Evolutionary conservation across 2,888 invertebrate species (phyloP).

Genomic region (Entomobrya proxima): DNA sequence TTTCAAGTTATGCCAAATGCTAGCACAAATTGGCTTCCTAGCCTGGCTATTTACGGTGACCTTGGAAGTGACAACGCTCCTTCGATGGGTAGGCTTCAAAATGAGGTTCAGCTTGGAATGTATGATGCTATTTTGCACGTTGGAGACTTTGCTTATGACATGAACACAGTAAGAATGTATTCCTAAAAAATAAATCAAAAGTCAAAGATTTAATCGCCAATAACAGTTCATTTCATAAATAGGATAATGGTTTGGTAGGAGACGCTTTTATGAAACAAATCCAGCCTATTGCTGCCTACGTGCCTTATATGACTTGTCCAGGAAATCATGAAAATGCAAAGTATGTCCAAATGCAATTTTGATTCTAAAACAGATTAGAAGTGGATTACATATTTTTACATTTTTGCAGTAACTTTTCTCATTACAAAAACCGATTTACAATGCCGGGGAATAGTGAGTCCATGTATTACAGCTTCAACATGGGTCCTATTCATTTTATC

Average conservation of each 20-base stretch:
- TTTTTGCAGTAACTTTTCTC: slow-evolving; percentile 91
- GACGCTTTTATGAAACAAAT: slow-evolving; percentile 96
- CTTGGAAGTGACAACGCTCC: slow-evolving; percentile 95
- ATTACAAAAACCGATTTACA: slow-evolving; percentile 92
- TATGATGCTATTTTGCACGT: slow-evolving; percentile 94
- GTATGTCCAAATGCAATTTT: slow-evolving; percentile 70
- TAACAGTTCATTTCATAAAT: no score
- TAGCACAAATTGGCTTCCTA: slow-evolving; percentile 86
- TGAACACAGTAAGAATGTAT: slow-evolving; percentile 83
- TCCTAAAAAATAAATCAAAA: no score
- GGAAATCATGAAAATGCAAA: slow-evolving; percentile 78
- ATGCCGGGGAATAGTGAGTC: slow-evolving; percentile 88
- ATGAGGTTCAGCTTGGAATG: slow-evolving; percentile 86
- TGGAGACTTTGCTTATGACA: slow-evolving; percentile 96
- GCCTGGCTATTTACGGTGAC: slow-evolving; percentile 93
- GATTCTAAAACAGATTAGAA: no score
- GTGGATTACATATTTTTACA: no score
- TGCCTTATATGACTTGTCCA: slow-evolving; percentile 95
- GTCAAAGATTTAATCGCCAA: no score
- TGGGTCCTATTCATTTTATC: slow-evolving; percentile 93
- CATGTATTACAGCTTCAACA: slow-evolving; percentile 90
- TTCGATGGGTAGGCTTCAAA: slow-evolving; percentile 88
- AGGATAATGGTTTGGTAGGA: slow-evolving; percentile 87
- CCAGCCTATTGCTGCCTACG: slow-evolving; percentile 89
- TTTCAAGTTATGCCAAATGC: slow-evolving; percentile 85